phyloP scores from a whole-genome alignment of 2,888 invertebrate species.

The Meteorus colon region DNA sequence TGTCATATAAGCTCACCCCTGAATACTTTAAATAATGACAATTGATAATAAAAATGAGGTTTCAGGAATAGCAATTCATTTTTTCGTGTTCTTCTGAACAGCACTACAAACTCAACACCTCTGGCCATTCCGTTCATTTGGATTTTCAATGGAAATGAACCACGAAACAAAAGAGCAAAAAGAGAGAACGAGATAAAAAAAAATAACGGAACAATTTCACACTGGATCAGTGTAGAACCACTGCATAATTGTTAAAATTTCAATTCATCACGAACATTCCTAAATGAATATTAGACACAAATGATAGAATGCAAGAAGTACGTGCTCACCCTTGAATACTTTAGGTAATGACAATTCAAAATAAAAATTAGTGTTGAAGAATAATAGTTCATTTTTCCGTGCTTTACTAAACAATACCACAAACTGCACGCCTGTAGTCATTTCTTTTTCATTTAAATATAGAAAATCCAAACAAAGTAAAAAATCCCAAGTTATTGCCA shows the following conservation, averaged over 20 bases:
- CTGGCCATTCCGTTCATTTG: conserved; percentile 44
- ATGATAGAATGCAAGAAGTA: neutral
- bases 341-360: conserved; percentile 57
- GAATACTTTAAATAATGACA: conserved; percentile 57
- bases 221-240: too few relatives aligned
- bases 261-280: neutral
- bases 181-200: too few relatives aligned
- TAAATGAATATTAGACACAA: conserved; percentile 3
- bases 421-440: conserved; percentile 53
- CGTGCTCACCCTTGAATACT: conserved; percentile 60
- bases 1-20: conserved; percentile 55
- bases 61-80: conserved; percentile 57
- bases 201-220: too few relatives aligned
- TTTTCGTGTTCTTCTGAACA: conserved; percentile 58
- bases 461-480: neutral
- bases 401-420: conserved; percentile 58
- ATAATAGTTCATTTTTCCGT: conserved; percentile 55
- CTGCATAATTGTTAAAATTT: too few relatives aligned
- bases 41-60: conserved; percentile 55
- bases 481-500: conserved; percentile 3
- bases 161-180: too few relatives aligned
- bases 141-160: too few relatives aligned
- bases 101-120: conserved; percentile 54
- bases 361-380: conserved; percentile 55
- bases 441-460: conserved; percentile 22